Base-by-base conservation (phyloP, 1,140 invertebrate genomes). In the Drosophila miranda region DNA sequence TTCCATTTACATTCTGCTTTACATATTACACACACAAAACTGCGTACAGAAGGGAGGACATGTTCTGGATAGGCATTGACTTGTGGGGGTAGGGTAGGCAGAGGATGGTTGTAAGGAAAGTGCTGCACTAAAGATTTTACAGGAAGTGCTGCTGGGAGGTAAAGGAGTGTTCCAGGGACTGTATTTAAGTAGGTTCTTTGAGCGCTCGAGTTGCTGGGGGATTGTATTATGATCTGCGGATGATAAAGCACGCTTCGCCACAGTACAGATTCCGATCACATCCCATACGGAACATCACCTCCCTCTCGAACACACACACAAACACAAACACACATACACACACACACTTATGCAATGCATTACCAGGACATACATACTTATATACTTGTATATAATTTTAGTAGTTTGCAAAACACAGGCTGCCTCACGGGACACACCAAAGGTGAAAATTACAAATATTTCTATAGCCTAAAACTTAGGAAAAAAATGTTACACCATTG, bases 361-460 rank as follows among this genome's bases (percentile, higher is more conserved):
- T 26, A 26, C 23, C 23, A 26, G 5, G 23, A 41, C 51, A 50
- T 74, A 44, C 11, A 48, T 48, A 46, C 45, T 26, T 11, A 66
- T 56, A 23, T 44, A 38, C 19, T 56, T 57, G 19, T 46, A 46
- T 8, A 21, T 46, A 21, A 46, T 46, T 21, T 11, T 46, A 30
- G 2, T 73, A 73, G 57, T 73, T 73, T 73, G 45, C 44, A 63
- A 73, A 34, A 43, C 48, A 73, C 58, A 73, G 69, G 51, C 51
- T 56, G 51, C 38, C 53, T 68, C 45, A 44, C 45, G 61, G 61
- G 3, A 11, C 34, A 38, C 61, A 58, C 61, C 61, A 59, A 64
- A 64, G 57, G 62, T 67, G 64, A 67, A 53, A 23, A 55, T 68
- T 67, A 67, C 43, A 46, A 67, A 54, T 67, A 67, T 48, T 38